Percentiles rank a stretch among this genome's conserved stretches.
These are phyloP conservation scores for Alviniconcha strummeri DNA, from an alignment of 2,888 invertebrate genomes.

Conservation along the genomic window DNA sequence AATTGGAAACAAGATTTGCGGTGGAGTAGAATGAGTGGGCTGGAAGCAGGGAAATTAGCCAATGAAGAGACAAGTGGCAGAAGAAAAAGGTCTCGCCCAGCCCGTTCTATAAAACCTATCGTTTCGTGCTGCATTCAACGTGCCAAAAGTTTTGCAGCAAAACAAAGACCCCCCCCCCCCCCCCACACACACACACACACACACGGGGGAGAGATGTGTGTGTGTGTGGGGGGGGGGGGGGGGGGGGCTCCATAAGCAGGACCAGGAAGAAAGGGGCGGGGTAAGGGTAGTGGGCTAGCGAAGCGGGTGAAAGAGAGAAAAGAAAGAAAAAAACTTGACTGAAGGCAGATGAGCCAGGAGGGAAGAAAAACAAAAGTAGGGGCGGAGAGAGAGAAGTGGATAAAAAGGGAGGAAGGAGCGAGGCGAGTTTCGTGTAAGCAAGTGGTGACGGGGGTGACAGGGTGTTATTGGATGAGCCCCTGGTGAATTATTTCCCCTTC, in stretches of 20 bases:
- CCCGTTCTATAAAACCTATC: background rate
- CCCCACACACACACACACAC: background rate
- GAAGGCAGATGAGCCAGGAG: background rate
- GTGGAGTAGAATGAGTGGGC: background rate
- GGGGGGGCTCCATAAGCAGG: background rate
- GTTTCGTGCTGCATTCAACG: background rate
- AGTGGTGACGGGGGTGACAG: background rate
- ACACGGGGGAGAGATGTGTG: too few species aligned
- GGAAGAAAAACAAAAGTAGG: background rate
- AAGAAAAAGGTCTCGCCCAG: slow-evolving; percentile 5
- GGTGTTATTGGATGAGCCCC: slow-evolving; percentile 15
- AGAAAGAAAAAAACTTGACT: background rate
- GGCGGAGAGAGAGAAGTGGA: background rate
- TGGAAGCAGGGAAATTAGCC: slow-evolving; percentile 15
- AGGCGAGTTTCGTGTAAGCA: background rate
- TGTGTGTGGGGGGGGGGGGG: background rate
- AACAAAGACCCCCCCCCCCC: slow-evolving; percentile 2
- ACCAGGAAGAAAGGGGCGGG: background rate
- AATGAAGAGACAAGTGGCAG: slow-evolving; percentile 22
- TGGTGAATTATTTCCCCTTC: background rate
- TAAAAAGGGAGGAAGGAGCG: background rate
- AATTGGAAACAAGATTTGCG: slow-evolving; percentile 12
- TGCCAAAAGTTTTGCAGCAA: background rate
- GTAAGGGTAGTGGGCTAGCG: background rate
- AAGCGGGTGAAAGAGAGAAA: background rate